These are phyloP conservation scores for Rhynchotus rufescens DNA, from an alignment of 2,797 vertebrate species.

Conservation along the genomic window DNA sequence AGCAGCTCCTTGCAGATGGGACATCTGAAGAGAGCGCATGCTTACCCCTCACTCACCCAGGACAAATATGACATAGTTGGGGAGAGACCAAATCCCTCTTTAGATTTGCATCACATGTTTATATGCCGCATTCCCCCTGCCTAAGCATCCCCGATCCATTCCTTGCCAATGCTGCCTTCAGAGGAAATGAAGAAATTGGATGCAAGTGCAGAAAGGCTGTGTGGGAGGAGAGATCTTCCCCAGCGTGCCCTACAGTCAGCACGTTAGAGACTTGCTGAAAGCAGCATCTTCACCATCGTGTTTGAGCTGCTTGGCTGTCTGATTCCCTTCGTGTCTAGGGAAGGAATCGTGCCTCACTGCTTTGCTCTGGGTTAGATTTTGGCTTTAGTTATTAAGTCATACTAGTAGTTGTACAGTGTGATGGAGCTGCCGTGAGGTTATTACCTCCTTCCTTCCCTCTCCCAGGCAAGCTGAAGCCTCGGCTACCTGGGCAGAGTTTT, in stretches of 20 bases:
- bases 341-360: fast-evolving
- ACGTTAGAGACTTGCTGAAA: background rate
- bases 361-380: background rate
- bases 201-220: background rate
- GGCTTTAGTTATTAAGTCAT: background rate
- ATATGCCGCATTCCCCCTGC: background rate
- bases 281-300: background rate
- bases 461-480: background rate
- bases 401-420: background rate
- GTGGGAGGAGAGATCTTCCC: background rate
- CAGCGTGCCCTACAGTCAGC: background rate
- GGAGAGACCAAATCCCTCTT: background rate
- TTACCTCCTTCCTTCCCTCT: background rate
- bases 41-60: background rate
- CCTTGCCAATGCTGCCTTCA: background rate
- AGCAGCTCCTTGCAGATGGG: fast-evolving
- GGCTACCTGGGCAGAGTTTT: slow-evolving; percentile 12
- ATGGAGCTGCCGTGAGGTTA: background rate
- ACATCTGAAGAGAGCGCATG: background rate
- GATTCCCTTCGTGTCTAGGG: background rate
- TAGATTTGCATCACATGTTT: background rate
- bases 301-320: background rate
- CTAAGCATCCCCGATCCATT: background rate
- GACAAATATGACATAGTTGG: background rate
- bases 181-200: background rate